These are phyloP conservation scores for Trichomalopsis sarcophagae DNA, from an alignment of 1,140 invertebrate species.

Conservation along the genomic window DNA sequence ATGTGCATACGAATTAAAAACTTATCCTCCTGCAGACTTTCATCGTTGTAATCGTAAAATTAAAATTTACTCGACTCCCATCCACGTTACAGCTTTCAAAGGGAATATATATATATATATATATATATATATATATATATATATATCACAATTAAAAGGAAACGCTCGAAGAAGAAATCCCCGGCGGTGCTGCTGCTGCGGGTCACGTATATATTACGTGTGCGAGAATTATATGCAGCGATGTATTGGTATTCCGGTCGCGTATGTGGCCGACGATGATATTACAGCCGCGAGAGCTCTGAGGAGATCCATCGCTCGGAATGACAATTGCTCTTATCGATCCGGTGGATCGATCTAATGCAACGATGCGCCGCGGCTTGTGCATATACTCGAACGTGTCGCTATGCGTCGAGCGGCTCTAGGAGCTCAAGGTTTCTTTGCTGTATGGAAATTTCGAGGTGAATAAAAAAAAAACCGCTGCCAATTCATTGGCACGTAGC, in stretches of 20 bases:
- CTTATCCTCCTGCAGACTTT: too few species aligned
- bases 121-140: too few species aligned
- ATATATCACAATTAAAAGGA: conserved; percentile 27
- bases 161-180: conserved; percentile 5
- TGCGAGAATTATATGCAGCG: conserved; percentile 30
- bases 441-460: background rate
- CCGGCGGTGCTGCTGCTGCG: background rate
- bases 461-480: too few species aligned
- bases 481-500: too few species aligned
- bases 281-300: conserved; percentile 18
- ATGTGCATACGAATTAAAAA: background rate
- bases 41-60: too few species aligned
- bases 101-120: background rate
- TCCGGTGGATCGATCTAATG: conserved; percentile 28
- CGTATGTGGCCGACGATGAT: conserved; percentile 23
- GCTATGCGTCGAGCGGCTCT: background rate
- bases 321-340: conserved; percentile 50
- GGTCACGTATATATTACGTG: conserved; percentile 9
- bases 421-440: conserved; percentile 1
- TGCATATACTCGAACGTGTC: background rate
- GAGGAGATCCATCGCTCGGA: conserved; percentile 17
- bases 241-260: conserved; percentile 11
- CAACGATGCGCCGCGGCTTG: background rate
- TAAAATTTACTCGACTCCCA: too few species aligned
- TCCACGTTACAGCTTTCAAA: too few species aligned